Base-by-base conservation (phyloP, 1,140 invertebrate species). In the Drosophila parvula region DNA sequence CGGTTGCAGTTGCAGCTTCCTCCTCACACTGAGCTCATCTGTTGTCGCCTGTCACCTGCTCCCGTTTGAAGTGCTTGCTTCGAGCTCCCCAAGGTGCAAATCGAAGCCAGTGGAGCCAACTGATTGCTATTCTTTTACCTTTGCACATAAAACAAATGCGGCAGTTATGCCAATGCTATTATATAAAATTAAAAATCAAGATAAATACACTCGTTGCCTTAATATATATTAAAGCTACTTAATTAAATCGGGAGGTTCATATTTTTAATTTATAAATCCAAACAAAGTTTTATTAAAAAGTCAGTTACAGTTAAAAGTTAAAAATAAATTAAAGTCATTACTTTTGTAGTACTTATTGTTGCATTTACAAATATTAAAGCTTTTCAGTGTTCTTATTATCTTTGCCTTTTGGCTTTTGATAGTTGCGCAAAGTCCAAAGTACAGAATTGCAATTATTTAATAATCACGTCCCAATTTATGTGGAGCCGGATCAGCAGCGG, bases 391-490 rank as follows among this genome's bases (percentile, higher is more conserved):
- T 36, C 5, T 57, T 6, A 44, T 43, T 48, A 44, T 12, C 28
- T 58, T 47, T 57, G 38, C 45, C 73, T 67, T 67, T 61, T 44
- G 56, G 32, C 58, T 74, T 58, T 58, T 45, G 43, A 44, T 40
- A 64, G 62, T 85, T 88, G 79, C 67, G 79, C 82, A 85, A 38
- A 81, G 78, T 74, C 60, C 63, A 69, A 88, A 70, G 84, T 77
- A 79, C 76, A 59, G 75, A 81, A 79, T 80, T 77, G 79, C 79
- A 86, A 86, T 86, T 86, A 86, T 86, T 86, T 86, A 83, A 89
- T 86, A 86, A 86, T 86, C 79, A 86, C 84, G 83, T 86, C 79
- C 83, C 84, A 86, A 86, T 86, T 86, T 86, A 88, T 86, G 82
- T 86, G 62, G 74, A 60, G 65, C 57, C 56, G 57, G 36, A 63